phyloP scores from a whole-genome alignment of 2,113 vertebrate genomes.

The Orientallactaga bullata region DNA sequence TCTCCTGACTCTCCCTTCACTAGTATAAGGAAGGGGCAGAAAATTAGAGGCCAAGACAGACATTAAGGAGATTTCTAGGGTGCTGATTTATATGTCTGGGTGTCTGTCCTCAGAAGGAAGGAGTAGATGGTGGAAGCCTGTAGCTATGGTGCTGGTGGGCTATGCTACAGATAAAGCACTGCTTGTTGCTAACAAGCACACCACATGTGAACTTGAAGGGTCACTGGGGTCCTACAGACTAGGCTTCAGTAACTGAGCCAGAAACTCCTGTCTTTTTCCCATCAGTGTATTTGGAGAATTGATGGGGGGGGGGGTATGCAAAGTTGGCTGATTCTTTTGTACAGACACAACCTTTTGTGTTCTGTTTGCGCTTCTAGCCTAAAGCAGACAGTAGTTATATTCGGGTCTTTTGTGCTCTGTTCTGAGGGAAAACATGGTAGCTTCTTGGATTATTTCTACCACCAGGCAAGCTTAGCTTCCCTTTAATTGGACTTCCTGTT shows the following conservation, averaged over 20 bases:
- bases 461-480: no score
- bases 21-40: background rate
- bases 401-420: background rate
- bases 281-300: background rate
- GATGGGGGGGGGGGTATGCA: background rate
- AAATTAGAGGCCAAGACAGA: background rate
- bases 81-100: background rate
- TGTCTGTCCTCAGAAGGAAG: conserved; percentile 2
- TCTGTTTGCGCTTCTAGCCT: conserved; percentile 17
- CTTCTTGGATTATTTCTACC: background rate
- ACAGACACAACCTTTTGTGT: conserved; percentile 19
- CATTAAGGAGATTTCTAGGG: background rate
- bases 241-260: conserved; percentile 26
- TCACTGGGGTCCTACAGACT: background rate
- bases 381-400: background rate
- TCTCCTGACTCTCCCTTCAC: no score
- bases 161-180: background rate
- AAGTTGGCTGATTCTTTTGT: background rate
- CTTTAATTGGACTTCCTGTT: conserved; percentile 45
- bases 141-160: background rate
- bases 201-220: background rate
- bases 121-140: background rate
- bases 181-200: no score
- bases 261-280: background rate
- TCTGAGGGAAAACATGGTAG: background rate